A percentile compares a stretch with the other conserved stretches of the same genome.
Evolutionary conservation across 2,888 invertebrate genomes (phyloP).

Genomic region (Drosophila borealis): DNA sequence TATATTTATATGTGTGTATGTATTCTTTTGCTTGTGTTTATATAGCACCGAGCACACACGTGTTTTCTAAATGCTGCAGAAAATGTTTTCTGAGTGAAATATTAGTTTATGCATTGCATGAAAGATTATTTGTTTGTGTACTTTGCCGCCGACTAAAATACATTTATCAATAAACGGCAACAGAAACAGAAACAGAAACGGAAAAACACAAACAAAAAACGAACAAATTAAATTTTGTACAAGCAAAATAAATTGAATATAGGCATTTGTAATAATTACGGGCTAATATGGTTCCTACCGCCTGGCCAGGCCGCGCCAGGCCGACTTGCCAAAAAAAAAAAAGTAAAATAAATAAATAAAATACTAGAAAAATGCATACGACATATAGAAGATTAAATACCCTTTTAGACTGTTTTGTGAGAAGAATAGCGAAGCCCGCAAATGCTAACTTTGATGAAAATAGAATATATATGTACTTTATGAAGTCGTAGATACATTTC

Average conservation of each 20-base stretch:
- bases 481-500: too few species aligned
- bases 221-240: conserved; percentile 21
- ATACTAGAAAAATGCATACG: neutral
- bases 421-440: too few species aligned
- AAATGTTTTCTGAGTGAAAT: conserved; percentile 49
- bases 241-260: conserved; percentile 62
- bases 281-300: conserved; percentile 34
- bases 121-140: conserved; percentile 62
- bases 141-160: conserved; percentile 35
- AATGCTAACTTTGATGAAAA: too few species aligned
- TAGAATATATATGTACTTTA: too few species aligned
- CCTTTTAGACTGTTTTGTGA: too few species aligned
- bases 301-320: conserved; percentile 8
- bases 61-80: conserved; percentile 21
- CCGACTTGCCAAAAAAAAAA: neutral
- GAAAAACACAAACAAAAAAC: conserved; percentile 7
- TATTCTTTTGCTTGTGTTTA: neutral
- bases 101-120: conserved; percentile 58
- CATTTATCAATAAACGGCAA: conserved; percentile 65
- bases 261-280: conserved; percentile 67
- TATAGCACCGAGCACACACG: conserved; percentile 19
- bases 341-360: neutral
- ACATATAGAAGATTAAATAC: too few species aligned
- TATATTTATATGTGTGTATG: neutral
- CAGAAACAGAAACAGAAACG: conserved; percentile 14